Conservation (phyloP, 2,888 invertebrate genomes). For the Dicycla oo region DNA sequence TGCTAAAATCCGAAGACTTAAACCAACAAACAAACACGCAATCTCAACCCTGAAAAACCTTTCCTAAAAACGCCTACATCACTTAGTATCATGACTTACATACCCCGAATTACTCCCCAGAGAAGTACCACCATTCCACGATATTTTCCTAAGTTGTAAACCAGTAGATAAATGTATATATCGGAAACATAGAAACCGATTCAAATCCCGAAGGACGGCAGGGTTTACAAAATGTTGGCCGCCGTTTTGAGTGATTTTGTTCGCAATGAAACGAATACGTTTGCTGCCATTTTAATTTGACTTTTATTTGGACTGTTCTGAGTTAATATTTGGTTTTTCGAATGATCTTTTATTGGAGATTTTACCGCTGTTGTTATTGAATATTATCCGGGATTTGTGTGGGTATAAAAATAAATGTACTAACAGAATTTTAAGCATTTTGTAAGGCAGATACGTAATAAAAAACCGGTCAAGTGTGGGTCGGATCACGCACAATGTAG, state of each 20-base stretch:
- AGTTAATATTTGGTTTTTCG: constrained; percentile 52
- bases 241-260: constrained; percentile 54
- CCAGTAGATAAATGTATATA: constrained; percentile 64
- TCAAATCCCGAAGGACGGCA: constrained; percentile 52
- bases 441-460: not conserved
- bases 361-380: constrained; percentile 22
- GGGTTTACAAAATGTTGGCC: constrained; percentile 53
- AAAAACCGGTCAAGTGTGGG: too few species aligned
- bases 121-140: constrained; percentile 51
- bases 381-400: constrained; percentile 20
- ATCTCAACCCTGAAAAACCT: constrained; percentile 35
- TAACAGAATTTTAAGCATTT: not conserved
- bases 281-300: constrained; percentile 55
- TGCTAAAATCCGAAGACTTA: constrained; percentile 16
- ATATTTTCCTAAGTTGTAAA: constrained; percentile 67
- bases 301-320: constrained; percentile 49
- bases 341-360: constrained; percentile 56
- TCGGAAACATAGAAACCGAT: constrained; percentile 61
- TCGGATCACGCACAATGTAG: too few species aligned
- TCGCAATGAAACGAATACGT: constrained; percentile 58
- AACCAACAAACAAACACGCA: constrained; percentile 29
- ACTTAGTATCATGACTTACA: constrained; percentile 66
- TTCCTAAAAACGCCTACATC: constrained; percentile 60
- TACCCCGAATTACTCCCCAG: constrained; percentile 61
- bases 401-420: not conserved